Evolutionary conservation across 1,140 invertebrate species (phyloP), one percentile per base, ranked within the genome.

Genomic region (Lepidostoma basale): DNA sequence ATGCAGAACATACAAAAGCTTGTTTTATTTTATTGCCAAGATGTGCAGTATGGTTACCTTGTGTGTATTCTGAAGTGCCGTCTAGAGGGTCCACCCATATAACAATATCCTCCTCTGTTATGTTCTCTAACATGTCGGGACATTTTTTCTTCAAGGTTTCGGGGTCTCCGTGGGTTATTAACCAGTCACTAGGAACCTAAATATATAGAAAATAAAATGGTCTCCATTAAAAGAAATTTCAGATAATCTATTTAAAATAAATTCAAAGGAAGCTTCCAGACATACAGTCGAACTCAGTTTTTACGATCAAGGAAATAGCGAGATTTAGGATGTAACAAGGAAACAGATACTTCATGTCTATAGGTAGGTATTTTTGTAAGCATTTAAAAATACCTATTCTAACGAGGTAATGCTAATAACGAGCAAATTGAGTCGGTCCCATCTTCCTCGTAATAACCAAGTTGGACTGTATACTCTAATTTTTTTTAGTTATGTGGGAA

Each of bases 61-160:
- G 88, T 60, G 95, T 95, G 76, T 94, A 97, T 82, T 98, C 96
- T 25, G 90, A 88, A 40, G 96, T 98, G 69, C 98, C 98, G 88
- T 99, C 98, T 2, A 99, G 82, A 5, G 98, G 98, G 85, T 99
- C 98, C 4, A 99, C 95, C 98, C 98, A 99, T 45, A 99, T 88
- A 23, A 96, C 94, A 72, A 92, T 81, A 74, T 92, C 90, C 68
- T 89, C 85, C n/a, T 88, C 85, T 44, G 83, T 82, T 1, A 94
- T 80, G 74, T 89, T 80, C 67, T 84, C 76, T 39, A 92, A 85
- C 59, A 89, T 79, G 3, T 83, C 75, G 9, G 95, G 94, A 76
- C 95, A 90, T 59, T 84, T 79, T 12, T 88, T 75, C 65, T 85
- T 81, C 20, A 97, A 78, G 8, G 96, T 88, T 40, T 89, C 86